phyloP scores from a whole-genome alignment of 37 sponge, comb jelly and placozoan species.

The Oscarella lobularis region DNA sequence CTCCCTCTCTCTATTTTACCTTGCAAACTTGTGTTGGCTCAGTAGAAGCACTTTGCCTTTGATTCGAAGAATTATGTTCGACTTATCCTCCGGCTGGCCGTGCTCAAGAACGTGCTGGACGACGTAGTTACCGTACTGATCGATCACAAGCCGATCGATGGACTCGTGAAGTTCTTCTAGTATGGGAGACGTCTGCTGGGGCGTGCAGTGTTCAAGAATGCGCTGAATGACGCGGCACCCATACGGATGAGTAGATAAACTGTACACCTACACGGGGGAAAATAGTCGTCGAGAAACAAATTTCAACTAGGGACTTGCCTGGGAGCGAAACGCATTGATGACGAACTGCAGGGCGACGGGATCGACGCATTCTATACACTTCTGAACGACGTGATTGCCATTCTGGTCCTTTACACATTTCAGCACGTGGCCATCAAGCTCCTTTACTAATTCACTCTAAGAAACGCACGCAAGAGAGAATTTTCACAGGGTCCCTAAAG shows the following conservation, averaged over 20 bases:
- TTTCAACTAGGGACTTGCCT: constrained; percentile 22
- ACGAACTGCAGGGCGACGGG: constrained; percentile 51
- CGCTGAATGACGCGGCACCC: constrained; percentile 97
- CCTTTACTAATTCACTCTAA: constrained; percentile 48
- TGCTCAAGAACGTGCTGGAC: constrained; percentile 88
- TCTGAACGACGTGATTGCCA: constrained; percentile 97
- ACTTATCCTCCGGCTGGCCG: constrained; percentile 59
- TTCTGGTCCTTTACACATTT: constrained; percentile 87
- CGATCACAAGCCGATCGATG: constrained; percentile 57
- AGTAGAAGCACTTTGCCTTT: constrained; percentile 53
- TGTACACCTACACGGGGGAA: constrained; percentile 30
- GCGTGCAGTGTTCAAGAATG: constrained; percentile 75
- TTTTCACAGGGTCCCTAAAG: background rate
- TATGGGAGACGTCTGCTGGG: constrained; percentile 54
- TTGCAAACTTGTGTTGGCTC: constrained; percentile 93
- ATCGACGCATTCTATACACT: constrained; percentile 79
- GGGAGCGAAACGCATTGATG: constrained; percentile 57
- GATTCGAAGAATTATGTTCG: constrained; percentile 37
- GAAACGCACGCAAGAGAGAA: background rate
- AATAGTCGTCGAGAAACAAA: background rate
- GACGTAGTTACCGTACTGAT: constrained; percentile 63
- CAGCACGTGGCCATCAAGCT: constrained; percentile 75
- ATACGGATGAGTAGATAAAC: constrained; percentile 81
- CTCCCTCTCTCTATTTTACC: constrained; percentile 30
- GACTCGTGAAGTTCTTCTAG: constrained; percentile 59